These are phyloP conservation scores for Ursus arctos DNA, from an alignment of 2,113 vertebrate species.

Conservation along the genomic window DNA sequence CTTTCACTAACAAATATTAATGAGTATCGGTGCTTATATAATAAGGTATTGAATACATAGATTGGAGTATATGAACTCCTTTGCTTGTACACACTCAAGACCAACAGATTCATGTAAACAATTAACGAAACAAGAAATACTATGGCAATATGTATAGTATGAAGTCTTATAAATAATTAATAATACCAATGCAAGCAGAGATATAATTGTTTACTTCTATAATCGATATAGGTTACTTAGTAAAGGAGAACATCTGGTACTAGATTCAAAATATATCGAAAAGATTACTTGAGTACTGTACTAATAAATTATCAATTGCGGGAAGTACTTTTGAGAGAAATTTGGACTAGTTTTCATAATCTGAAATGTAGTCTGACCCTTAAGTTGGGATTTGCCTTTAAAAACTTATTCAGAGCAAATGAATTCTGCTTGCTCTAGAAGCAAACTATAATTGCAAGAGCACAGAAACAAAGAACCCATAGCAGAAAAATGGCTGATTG, in stretches of 20 bases:
- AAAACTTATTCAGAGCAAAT: neutral
- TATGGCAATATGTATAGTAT: neutral
- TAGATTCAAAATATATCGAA: neutral
- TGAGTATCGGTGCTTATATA: neutral
- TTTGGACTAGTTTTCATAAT: neutral
- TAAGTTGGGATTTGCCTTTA: neutral
- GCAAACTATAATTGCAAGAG: neutral
- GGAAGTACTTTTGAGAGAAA: neutral
- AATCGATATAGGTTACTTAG: neutral
- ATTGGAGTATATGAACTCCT: neutral
- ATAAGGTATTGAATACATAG: neutral
- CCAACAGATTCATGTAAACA: neutral
- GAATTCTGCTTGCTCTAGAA: neutral
- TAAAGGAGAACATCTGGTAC: neutral
- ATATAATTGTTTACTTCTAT: neutral
- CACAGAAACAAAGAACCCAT: neutral
- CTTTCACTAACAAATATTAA: neutral
- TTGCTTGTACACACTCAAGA: neutral
- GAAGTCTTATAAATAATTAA: neutral
- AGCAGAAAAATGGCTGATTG: neutral
- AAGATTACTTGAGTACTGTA: neutral
- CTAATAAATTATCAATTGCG: neutral
- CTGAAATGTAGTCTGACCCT: neutral
- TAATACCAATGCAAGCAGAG: neutral
- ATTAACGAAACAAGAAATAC: neutral